A percentile compares a stretch with the other conserved stretches of the same genome.
Evolutionary conservation across 1,140 invertebrate genomes (phyloP).

Genomic region (Psilanteris sp.): DNA sequence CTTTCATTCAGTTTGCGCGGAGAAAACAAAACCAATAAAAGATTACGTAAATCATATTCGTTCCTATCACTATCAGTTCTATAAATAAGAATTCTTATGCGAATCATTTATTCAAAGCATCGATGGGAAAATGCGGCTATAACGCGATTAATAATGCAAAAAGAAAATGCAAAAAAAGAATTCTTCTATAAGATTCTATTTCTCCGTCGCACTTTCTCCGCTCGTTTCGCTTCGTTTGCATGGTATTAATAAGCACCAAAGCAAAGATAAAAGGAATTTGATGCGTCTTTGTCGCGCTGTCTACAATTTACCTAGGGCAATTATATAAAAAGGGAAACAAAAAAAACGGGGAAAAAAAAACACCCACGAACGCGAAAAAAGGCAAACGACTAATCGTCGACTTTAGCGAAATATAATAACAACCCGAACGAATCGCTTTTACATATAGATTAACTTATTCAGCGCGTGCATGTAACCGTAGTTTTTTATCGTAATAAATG

Average conservation of each 20-base stretch:
- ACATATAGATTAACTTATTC: conserved; percentile 52
- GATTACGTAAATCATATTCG: too few relatives aligned
- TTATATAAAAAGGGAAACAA: conserved; percentile 16
- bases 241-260: conserved; percentile 26
- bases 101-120: too few relatives aligned
- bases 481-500: conserved; percentile 40
- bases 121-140: too few relatives aligned
- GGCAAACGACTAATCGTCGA: conserved; percentile 16
- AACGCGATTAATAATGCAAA: not conserved
- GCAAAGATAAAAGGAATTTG: conserved; percentile 7
- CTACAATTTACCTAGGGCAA: conserved; percentile 7
- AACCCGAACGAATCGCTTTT: conserved; percentile 19
- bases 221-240: conserved; percentile 6
- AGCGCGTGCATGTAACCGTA: conserved; percentile 15
- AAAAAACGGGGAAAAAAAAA: too few relatives aligned
- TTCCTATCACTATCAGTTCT: too few relatives aligned
- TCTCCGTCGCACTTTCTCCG: not conserved
- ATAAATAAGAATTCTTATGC: too few relatives aligned
- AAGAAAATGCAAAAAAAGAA: not conserved
- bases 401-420: conserved; percentile 26
- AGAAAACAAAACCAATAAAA: too few relatives aligned
- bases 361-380: too few relatives aligned
- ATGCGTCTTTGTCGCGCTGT: conserved; percentile 1
- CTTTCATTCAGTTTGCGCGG: too few relatives aligned
- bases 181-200: not conserved